Conservation (phyloP, 2,888 invertebrate species). For the Meghimatium bilineatum region DNA sequence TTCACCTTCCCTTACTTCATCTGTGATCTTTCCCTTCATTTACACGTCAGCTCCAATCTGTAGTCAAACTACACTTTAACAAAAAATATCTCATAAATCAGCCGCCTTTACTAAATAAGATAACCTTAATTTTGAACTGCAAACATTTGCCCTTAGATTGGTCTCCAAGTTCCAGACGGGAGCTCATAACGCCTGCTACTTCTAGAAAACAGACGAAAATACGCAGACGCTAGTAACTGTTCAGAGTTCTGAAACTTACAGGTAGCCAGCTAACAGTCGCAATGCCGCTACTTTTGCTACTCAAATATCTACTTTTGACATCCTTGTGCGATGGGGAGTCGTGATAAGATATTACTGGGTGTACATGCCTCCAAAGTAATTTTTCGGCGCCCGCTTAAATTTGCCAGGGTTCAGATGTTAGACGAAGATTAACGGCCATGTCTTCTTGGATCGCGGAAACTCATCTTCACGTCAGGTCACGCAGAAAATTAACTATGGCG, state of each 20-base stretch:
- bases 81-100: too few relatives aligned
- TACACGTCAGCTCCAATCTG: too few relatives aligned
- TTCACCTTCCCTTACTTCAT: too few relatives aligned
- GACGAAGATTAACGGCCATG: background rate
- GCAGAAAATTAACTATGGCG: constrained; percentile 24
- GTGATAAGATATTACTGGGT: constrained; percentile 6
- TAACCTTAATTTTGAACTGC: too few relatives aligned
- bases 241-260: background rate
- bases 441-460: background rate
- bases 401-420: constrained; percentile 11
- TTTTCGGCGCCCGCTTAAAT: constrained; percentile 19
- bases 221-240: background rate
- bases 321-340: constrained; percentile 3
- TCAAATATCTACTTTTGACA: background rate
- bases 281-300: background rate
- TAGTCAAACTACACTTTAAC: too few relatives aligned
- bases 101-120: too few relatives aligned
- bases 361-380: constrained; percentile 11
- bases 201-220: background rate
- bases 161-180: too few relatives aligned
- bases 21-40: too few relatives aligned
- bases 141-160: too few relatives aligned
- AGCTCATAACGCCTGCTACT: too few relatives aligned
- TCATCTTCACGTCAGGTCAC: background rate
- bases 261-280: background rate